Base-by-base conservation (phyloP, 2,888 invertebrate genomes). In the Lasioglossum vierecki region DNA sequence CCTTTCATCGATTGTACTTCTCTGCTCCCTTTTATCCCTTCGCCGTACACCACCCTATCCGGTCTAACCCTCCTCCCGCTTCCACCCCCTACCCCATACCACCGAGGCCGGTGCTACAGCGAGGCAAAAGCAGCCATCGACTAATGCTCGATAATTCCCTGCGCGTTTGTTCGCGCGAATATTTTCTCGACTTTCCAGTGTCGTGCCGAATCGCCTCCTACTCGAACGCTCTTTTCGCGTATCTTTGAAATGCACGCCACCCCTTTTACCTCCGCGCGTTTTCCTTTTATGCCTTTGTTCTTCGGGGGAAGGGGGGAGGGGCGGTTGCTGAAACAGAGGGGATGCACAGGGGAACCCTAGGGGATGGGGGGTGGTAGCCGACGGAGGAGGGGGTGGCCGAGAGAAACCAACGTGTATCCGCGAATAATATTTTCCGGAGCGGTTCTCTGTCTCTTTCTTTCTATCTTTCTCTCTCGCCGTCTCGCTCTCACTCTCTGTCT, bases 1-100 rank as follows among this genome's bases (percentile, higher is more conserved):
- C 94, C 94, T 94, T 94, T 94, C 94, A 94, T 94, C 93, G 94
- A 94, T 94, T 94, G 93, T 93, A 92, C 93, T 94, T 93, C 93
- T 92, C 92, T 88, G 87, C 89, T 89, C 90, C 88, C 90, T 90
- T 89, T 93, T 90, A 92, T 90, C 92, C 93, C 90, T 93, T 91
- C 89, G 88, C 89, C 91, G 90, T 88, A 80, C 86, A 81, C 84
- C 83, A 85, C 79, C 88, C 88, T 76, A 89, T 41, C 90, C 91
- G 88, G 85, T 87, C 35, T 22, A 82, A 83, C 82, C 86, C 89
- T 15, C 63, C 63, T 15, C 15, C 63, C 26, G 53, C n/a, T 53
- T n/a, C 9, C 53, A 53, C 53, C 53, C 53, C 53, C 22, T 3
- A 1, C 22, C 22, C 26, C 53, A 44, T 11, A 44, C 53, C 8